Evolutionary conservation across 2,113 vertebrate genomes (phyloP), one percentile per base, ranked within the genome.

Genomic region (Sceloporus undulatus): DNA sequence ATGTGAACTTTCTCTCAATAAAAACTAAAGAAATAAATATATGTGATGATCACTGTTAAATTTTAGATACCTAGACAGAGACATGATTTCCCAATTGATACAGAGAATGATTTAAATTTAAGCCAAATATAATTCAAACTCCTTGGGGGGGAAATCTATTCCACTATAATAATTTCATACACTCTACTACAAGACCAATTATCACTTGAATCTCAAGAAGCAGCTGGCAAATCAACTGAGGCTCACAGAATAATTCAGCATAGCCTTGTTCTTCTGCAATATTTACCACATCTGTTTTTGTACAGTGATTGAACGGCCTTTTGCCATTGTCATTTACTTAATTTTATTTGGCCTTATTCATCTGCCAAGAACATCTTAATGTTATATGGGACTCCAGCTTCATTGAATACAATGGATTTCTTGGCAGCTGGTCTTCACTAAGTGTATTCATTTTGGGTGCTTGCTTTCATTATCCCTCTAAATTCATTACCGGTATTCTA

Each of bases 291-390:
- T 21, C 13, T 5, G 52, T 82, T 90, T 62, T 92, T 29, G 19
- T 73, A n/a, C 9, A 88, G 88, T 16, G 59, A 65, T 82, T 86
- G 93, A 91, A 93, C 92, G 91, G 38, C 77, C 89, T 85, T 85
- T 91, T 91, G 38, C 80, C 85, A 75, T 8, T 81, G 21, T 85
- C 85, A 91, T 89, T 92, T 94, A 85, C 91, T 93, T 94, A 91
- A 93, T 94, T 94, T 92, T 59, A 85, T 23, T 75, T 0, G 0
- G 0, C 87, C 77, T 81, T 93, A 90, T 88, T 93, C 93, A 89
- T 93, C 90, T 94, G 88, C 65, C 78, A 76, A 86, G 91, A 91
- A 89, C 54, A 84, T 91, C 85, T 91, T 92, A 75, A 90, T 89
- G 42, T 13, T 89, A 86, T 78, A 76, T 2, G 1, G 88, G 18